phyloP scores from a whole-genome alignment of 2,797 vertebrate genomes.

The Odontamblyopus rebecca region DNA sequence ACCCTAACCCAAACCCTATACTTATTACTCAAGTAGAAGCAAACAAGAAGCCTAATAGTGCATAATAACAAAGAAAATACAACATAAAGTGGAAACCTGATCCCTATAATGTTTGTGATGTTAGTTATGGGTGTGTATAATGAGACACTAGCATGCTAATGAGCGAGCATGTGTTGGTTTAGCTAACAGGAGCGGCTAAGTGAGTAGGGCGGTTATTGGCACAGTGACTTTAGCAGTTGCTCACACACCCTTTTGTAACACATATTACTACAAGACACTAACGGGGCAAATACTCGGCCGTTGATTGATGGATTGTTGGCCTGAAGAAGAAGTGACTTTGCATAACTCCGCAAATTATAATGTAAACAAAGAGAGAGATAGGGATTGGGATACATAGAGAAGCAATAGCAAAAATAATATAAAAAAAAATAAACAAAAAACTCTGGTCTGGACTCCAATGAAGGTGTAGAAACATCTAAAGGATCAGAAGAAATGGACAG shows the following conservation, averaged over 20 bases:
- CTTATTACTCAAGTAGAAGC: neutral
- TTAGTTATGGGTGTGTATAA: neutral
- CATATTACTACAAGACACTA: conserved; percentile 24
- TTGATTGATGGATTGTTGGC: neutral
- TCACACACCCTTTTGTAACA: conserved; percentile 49
- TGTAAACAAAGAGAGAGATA: no score
- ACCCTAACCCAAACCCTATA: no score
- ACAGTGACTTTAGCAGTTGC: conserved; percentile 48
- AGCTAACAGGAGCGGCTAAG: conserved; percentile 22
- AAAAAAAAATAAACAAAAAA: no score
- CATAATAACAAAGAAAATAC: neutral
- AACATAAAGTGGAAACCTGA: neutral
- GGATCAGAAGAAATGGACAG: no score
- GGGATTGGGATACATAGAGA: no score
- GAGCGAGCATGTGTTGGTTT: conserved; percentile 15
- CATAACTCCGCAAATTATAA: neutral
- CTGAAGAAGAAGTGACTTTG: neutral
- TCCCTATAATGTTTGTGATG: neutral
- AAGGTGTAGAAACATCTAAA: no score
- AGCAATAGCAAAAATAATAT: no score
- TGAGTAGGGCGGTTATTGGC: conserved; percentile 31
- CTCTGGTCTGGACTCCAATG: no score
- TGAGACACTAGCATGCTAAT: neutral
- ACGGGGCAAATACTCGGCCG: conserved; percentile 19
- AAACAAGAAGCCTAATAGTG: neutral